Evolutionary conservation across 1,140 invertebrate species (phyloP).

Genomic region (Rhynchophorus ferrugineus): DNA sequence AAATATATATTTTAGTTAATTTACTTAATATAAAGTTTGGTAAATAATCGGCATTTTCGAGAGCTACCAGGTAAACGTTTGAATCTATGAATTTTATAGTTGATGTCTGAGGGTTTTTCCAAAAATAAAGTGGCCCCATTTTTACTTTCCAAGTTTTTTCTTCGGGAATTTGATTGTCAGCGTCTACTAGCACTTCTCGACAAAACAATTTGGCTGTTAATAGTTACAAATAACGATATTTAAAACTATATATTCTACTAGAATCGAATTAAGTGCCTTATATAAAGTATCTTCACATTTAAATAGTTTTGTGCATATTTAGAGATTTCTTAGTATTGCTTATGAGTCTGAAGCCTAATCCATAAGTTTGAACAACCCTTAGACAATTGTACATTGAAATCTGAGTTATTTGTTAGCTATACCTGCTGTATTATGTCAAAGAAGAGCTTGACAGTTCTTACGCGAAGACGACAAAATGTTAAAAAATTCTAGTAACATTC

Average conservation of each 20-base stretch:
- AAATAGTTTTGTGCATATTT: background rate
- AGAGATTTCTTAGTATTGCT: slow-evolving; percentile 2
- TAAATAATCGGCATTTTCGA: background rate
- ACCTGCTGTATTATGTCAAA: too few species aligned
- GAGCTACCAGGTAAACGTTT: background rate
- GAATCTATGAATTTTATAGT: background rate
- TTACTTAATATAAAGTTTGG: slow-evolving; percentile 2
- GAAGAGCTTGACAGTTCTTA: too few species aligned
- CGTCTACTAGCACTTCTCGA: background rate
- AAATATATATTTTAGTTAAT: slow-evolving; percentile 20
- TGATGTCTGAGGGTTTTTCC: slow-evolving; percentile 10
- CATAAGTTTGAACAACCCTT: slow-evolving; percentile 4
- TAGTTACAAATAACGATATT: too few species aligned
- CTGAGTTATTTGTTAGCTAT: too few species aligned
- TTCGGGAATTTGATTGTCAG: background rate
- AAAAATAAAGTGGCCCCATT: slow-evolving; percentile 5
- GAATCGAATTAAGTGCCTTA: background rate
- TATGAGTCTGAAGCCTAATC: background rate
- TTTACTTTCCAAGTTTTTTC: background rate
- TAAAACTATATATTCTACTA: background rate
- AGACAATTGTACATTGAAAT: slow-evolving; percentile 2
- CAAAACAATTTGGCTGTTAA: too few species aligned
- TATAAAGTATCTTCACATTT: background rate
- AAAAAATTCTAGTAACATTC: too few species aligned
- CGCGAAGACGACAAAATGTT: too few species aligned